Percentiles rank a stretch among this genome's conserved stretches.
phyloP scores from a whole-genome alignment of 2,888 invertebrate species.

The Scaptomyza flava region DNA sequence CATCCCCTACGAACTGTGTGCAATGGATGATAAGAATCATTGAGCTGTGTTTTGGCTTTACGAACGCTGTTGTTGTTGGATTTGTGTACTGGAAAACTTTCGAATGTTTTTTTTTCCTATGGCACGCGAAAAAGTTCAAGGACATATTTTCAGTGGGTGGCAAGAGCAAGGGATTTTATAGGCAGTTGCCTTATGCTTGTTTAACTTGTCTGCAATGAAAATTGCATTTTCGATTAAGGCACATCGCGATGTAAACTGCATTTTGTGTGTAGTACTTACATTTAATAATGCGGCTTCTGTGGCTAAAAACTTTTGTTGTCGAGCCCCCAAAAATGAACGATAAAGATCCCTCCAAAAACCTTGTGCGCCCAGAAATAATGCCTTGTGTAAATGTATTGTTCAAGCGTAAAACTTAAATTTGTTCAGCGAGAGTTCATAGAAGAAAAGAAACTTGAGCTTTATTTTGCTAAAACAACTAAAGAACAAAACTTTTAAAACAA shows the following conservation, averaged over 20 bases:
- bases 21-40: conserved; percentile 73
- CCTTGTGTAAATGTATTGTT: conserved; percentile 10
- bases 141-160: conserved; percentile 47
- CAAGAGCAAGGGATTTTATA: neutral
- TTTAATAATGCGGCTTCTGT: conserved; percentile 55
- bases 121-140: conserved; percentile 70
- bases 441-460: neutral
- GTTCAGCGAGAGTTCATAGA: neutral
- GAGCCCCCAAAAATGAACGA: conserved; percentile 2
- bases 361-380: conserved; percentile 18
- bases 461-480: neutral
- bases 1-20: conserved; percentile 53
- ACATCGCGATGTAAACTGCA: conserved; percentile 55
- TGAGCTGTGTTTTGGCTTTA: conserved; percentile 19
- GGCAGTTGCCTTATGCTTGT: conserved; percentile 32
- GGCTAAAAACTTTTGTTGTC: conserved; percentile 34
- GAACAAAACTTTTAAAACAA: neutral
- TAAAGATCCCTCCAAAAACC: conserved; percentile 15
- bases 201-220: conserved; percentile 53
- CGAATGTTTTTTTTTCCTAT: conserved; percentile 29
- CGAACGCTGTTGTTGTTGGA: neutral
- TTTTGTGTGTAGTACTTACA: conserved; percentile 29
- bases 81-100: conserved; percentile 25
- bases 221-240: conserved; percentile 74
- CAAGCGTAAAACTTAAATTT: conserved; percentile 2